Evolutionary conservation across 2,888 invertebrate species (phyloP), one percentile per base, ranked within the genome.

Genomic region (Lithophane semibrunnea): DNA sequence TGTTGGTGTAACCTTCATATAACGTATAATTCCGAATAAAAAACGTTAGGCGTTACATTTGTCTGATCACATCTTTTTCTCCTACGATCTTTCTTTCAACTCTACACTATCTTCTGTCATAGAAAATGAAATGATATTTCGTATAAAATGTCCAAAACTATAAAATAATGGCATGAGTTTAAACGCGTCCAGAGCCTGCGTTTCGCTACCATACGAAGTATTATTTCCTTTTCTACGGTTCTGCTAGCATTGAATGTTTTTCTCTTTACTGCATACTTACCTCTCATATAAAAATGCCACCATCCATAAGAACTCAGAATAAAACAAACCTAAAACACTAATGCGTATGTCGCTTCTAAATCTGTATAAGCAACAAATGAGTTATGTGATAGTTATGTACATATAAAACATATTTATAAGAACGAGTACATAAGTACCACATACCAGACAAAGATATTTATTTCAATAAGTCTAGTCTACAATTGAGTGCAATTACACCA

Each of bases 401-500:
- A 13, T 37, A 29, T 5, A 77, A 52, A 21, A 52, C 16, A 24
- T 21, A 29, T 29, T n/a, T 71, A 8, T 24, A 24, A 56, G n/a
- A 56, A n/a, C 13, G 13, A 47, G 8, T 67, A 58, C 16, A 8
- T 29, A 44, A 5, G 18, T 49, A n/a, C 29, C 60, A 80, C 3
- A 56, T 13, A 42, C 18, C 24, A 75, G 58, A 75, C 75, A 81
- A 54, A 49, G 54, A 79, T 81, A 84, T 84, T 69, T 76, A 58
- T 84, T 80, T 65, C 73, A 76, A 75, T 77, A 73, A 71, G n/a
- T 65, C 64, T 71, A 73, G 73, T 86, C 63, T 70, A 78, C 83
- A 86, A 78, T 79, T 73, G 83, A 66, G 66, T 67, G 63, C 83
- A 78, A 78, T 86, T 75, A 84, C 83, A 78, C 83, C 86, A 75